Evolutionary conservation across 2,113 vertebrate species (phyloP).

Genomic region (Melospiza melodia): DNA sequence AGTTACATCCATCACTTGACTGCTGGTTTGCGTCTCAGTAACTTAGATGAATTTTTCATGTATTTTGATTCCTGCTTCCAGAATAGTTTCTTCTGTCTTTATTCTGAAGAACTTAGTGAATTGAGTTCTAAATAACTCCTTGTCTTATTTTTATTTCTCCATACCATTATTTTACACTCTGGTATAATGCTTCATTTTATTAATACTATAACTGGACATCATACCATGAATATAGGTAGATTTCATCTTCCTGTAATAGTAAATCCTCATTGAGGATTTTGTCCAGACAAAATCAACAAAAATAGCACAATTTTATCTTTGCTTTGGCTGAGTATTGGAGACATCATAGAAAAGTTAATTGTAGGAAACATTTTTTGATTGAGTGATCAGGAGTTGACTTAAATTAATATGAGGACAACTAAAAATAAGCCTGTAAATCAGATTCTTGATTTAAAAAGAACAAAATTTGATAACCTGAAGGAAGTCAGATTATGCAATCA

Average conservation of each 20-base stretch:
- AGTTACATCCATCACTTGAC: slow-evolving; percentile 16
- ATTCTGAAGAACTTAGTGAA: neutral
- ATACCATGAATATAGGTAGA: neutral
- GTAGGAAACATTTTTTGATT: neutral
- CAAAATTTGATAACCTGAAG: neutral
- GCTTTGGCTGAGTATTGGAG: neutral
- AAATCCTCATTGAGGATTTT: neutral
- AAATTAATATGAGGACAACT: neutral
- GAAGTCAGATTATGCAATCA: neutral
- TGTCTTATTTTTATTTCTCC: neutral
- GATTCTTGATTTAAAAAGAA: slow-evolving; percentile 7
- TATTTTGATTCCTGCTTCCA: neutral
- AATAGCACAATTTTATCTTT: neutral
- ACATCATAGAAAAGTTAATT: neutral
- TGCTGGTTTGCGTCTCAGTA: neutral
- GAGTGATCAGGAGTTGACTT: neutral
- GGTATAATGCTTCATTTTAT: neutral
- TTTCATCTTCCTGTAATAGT: neutral
- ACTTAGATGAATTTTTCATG: slow-evolving; percentile 16
- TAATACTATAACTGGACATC: neutral
- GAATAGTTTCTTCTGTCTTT: neutral
- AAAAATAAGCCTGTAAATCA: slow-evolving; percentile 3
- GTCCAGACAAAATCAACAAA: neutral
- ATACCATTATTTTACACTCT: neutral
- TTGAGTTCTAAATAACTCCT: neutral